These are phyloP conservation scores for Apogon talboti DNA, from an alignment of 2,797 vertebrate species.

Conservation along the genomic window DNA sequence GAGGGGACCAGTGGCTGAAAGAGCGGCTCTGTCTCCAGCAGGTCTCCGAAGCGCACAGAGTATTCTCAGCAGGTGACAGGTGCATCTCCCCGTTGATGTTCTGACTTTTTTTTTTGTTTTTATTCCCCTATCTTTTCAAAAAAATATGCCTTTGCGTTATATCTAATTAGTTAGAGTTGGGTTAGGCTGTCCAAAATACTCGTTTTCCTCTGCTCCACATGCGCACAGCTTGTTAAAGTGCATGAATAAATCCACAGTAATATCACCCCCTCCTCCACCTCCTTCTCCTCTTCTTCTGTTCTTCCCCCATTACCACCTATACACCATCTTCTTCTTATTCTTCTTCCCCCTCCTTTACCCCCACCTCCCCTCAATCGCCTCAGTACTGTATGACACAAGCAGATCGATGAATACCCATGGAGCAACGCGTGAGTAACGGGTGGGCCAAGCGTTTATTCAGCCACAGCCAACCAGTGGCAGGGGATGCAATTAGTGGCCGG, in stretches of 20 bases:
- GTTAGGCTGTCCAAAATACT: constrained; percentile 31
- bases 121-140: neutral
- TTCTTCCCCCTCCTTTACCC: neutral
- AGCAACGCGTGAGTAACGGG: constrained; percentile 62
- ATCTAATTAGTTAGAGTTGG: constrained; percentile 54
- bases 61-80: constrained; percentile 75
- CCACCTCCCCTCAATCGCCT: constrained; percentile 26
- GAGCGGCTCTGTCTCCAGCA: constrained; percentile 32
- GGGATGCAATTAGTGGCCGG: constrained; percentile 65
- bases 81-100: constrained; percentile 52
- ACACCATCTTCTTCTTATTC: constrained; percentile 20
- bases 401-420: constrained; percentile 77
- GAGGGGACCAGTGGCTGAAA: neutral
- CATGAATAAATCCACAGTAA: constrained; percentile 49
- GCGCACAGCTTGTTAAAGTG: constrained; percentile 62
- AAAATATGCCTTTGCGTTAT: constrained; percentile 26
- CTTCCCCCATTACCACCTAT: constrained; percentile 40
- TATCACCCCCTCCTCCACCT: neutral
- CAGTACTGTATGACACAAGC: constrained; percentile 64
- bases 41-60: constrained; percentile 47
- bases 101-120: neutral
- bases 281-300: neutral
- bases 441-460: constrained; percentile 63
- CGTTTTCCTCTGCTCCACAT: constrained; percentile 24
- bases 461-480: constrained; percentile 44